These are phyloP conservation scores for Drosophila ercepeae DNA, from an alignment of 1,140 invertebrate genomes.

Conservation along the genomic window DNA sequence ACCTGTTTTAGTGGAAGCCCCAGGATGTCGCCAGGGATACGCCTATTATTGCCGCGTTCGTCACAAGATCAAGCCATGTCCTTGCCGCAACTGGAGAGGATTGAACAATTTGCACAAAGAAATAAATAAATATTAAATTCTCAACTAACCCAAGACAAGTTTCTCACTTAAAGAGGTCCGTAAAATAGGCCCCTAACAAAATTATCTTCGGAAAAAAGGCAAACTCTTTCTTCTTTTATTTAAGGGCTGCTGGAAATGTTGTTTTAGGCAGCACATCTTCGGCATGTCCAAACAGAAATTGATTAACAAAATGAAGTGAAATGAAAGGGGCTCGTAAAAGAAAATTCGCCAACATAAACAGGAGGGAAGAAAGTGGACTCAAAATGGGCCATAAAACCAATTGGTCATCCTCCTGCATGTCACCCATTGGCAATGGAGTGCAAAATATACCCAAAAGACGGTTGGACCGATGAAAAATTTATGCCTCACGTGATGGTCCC, in stretches of 20 bases:
- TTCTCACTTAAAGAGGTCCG: neutral
- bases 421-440: constrained; percentile 62
- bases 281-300: constrained; percentile 46
- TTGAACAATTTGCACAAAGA: neutral
- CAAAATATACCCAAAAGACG: constrained; percentile 67
- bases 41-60: neutral
- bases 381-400: constrained; percentile 61
- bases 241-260: neutral
- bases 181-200: neutral
- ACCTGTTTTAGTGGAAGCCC: neutral
- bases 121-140: neutral
- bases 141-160: neutral
- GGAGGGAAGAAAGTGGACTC: constrained; percentile 20
- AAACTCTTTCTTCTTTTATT: constrained; percentile 1
- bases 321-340: constrained; percentile 69
- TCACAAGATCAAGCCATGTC: neutral
- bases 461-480: constrained; percentile 61
- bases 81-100: neutral
- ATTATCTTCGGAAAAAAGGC: constrained; percentile 5
- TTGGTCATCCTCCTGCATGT: constrained; percentile 51
- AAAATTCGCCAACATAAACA: constrained; percentile 49
- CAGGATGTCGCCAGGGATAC: neutral
- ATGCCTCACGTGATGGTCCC: constrained; percentile 55
- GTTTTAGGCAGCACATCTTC: constrained; percentile 20
- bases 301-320: constrained; percentile 74